Evolutionary conservation across 2,113 vertebrate species (phyloP), one percentile per base, ranked within the genome.

Genomic region (Menura novaehollandiae): DNA sequence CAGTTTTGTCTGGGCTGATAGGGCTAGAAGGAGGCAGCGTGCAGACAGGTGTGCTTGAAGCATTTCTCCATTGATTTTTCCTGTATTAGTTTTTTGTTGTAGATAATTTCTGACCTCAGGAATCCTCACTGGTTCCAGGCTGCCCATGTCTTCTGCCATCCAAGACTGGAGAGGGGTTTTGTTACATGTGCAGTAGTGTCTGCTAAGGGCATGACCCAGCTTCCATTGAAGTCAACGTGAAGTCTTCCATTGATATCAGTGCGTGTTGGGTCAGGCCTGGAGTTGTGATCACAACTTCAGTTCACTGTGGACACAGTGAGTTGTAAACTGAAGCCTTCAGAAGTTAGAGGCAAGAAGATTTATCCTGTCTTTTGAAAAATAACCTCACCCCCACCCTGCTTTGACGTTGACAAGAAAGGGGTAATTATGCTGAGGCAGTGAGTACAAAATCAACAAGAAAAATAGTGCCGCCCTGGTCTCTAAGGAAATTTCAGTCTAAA

Each of bases 371-470:
- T 74, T 82, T 82, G 67, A 73, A 71, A 76, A 90, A 80, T 32
- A 56, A 60, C 53, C 19, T 93, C 63, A 93, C 30, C 73, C 51
- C 59, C 12, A n/a, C 63, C 72, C 85, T 0, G 2, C 69, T 94
- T 84, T 41, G 47, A 67, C 0, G 0, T 63, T 63, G 72, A 89
- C 82, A 72, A 94, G 46, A 82, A 73, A 80, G 52, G 30, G 43
- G 19, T 77, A 37, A 49, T 93, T 85, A 74, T 2, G 2, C 63
- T 0, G 1, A 79, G 35, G 88, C 85, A 55, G 16, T 7, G 49
- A 63, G 72, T 94, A 60, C 59, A 80, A 93, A 88, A 86, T 75
- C 90, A 85, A 44, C 39, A 74, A 80, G 93, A 78, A 93, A 86
- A 94, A 63, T n/a, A 74, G 27, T 9, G 7, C 63, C 88, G 15